Conservation (phyloP, 2,888 invertebrate species). For the Ashinkailepas kermadecensis region DNA sequence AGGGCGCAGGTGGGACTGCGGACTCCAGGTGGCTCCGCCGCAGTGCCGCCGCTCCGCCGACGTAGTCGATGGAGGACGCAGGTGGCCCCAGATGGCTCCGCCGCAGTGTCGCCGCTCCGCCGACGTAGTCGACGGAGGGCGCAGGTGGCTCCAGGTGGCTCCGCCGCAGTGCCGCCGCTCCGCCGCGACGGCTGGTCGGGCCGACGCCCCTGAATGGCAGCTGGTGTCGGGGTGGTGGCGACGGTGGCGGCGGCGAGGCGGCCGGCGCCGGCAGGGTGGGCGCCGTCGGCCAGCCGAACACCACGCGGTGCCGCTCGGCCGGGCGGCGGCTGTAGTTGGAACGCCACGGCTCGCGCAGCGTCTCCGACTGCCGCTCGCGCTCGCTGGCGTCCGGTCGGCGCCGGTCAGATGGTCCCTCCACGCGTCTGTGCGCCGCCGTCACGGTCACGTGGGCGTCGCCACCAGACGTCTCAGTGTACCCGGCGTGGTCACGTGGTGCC, state of each 20-base stretch:
- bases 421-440: too few relatives aligned
- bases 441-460: too few relatives aligned
- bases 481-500: too few relatives aligned
- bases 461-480: too few relatives aligned
- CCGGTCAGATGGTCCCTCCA: too few relatives aligned
- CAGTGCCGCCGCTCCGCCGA: too few relatives aligned
- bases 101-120: too few relatives aligned
- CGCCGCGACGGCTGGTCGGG: background rate
- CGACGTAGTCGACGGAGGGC: background rate
- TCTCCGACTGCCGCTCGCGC: background rate
- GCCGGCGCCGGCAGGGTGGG: too few relatives aligned
- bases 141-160: background rate
- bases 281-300: background rate
- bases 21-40: too few relatives aligned
- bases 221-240: too few relatives aligned
- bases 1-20: too few relatives aligned
- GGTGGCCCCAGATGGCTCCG: background rate
- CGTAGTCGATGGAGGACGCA: background rate
- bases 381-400: too few relatives aligned
- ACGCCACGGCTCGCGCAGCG: background rate
- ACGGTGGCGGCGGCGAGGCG: background rate
- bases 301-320: background rate
- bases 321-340: background rate
- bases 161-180: background rate
- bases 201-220: background rate